A percentile compares a stretch with the other conserved stretches of the same genome.
Evolutionary conservation across 2,797 vertebrate species (phyloP).

Genomic region (Cephalopachus bancanus): DNA sequence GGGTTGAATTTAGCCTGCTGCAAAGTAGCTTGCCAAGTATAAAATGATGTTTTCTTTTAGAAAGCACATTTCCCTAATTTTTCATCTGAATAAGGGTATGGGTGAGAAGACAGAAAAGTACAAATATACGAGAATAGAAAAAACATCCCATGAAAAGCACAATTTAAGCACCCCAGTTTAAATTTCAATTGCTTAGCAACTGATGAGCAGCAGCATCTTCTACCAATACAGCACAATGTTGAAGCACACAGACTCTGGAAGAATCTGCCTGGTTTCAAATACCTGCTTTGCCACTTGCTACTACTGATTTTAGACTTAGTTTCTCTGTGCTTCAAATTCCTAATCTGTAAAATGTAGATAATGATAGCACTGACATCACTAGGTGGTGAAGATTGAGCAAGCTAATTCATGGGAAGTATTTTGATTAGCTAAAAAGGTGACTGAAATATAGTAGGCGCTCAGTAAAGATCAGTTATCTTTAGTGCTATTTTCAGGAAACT

Average conservation of each 20-base stretch:
- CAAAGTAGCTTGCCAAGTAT: neutral
- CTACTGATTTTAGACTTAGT: neutral
- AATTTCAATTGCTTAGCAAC: neutral
- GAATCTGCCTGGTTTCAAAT: neutral
- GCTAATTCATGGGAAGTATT: neutral
- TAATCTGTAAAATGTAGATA: neutral
- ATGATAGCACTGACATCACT: neutral
- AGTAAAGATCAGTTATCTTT: neutral
- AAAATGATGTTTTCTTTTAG: constrained; percentile 37
- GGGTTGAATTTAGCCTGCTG: neutral
- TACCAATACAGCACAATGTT: neutral
- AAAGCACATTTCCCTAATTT: constrained; percentile 23
- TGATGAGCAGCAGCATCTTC: neutral
- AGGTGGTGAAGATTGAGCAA: neutral
- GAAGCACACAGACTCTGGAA: neutral
- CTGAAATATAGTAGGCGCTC: neutral
- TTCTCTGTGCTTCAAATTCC: constrained; percentile 7
- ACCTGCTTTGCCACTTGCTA: neutral
- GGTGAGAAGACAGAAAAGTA: constrained; percentile 21
- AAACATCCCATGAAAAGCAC: neutral
- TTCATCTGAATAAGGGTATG: constrained; percentile 23
- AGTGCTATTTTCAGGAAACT: constrained; percentile 29
- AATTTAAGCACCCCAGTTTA: neutral
- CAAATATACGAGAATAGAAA: neutral
- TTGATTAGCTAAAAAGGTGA: neutral